Conservation (phyloP, 2,888 invertebrate genomes). For the Cepaea hortensis region DNA sequence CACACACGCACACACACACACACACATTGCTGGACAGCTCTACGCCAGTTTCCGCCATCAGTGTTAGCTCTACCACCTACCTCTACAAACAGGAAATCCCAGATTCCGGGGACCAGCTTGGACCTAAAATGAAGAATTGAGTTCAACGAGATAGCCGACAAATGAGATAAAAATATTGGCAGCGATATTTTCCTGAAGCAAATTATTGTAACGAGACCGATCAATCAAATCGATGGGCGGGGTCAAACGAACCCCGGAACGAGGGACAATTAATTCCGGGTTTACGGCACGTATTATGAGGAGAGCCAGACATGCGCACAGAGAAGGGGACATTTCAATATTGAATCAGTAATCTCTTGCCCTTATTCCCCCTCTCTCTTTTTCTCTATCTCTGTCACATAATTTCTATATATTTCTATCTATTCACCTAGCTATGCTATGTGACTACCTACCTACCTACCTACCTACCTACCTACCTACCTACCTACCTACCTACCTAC, state of each 20-base stretch:
- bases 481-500: too few relatives aligned
- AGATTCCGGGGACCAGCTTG: neutral
- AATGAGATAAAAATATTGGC: conserved; percentile 19
- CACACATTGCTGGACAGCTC: neutral
- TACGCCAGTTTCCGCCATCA: too few relatives aligned
- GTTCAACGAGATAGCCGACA: neutral
- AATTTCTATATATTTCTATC: too few relatives aligned
- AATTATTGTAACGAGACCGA: neutral
- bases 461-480: too few relatives aligned
- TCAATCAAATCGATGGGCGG: conserved; percentile 16
- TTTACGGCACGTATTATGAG: neutral
- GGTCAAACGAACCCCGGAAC: conserved; percentile 9
- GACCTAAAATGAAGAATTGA: neutral
- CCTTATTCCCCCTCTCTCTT: neutral
- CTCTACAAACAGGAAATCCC: neutral
- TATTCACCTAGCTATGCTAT: too few relatives aligned
- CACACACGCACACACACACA: neutral
- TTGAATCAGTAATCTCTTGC: neutral
- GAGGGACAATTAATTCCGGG: neutral
- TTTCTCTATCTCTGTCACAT: neutral
- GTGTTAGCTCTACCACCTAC: too few relatives aligned
- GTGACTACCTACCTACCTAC: too few relatives aligned
- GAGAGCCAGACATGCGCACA: neutral
- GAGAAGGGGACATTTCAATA: neutral
- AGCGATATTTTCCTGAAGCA: conserved; percentile 10